Conservation (phyloP, 53 echinoderm and acorn worm genomes). For the Paracentrotus lividus region DNA sequence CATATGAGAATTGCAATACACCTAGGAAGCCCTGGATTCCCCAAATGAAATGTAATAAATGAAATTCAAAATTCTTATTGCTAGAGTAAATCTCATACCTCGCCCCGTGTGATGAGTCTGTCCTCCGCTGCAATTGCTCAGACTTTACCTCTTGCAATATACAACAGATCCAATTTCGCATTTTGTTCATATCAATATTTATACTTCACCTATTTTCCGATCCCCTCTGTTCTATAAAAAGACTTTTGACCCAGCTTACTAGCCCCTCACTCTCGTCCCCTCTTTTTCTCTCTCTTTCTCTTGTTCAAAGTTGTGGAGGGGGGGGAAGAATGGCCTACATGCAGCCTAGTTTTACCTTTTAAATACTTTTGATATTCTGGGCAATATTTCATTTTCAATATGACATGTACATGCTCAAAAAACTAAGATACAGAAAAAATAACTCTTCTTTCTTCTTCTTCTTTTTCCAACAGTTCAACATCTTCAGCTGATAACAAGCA, state of each 20-base stretch:
- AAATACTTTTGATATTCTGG: too few species aligned
- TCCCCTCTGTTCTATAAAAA: neutral
- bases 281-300: neutral
- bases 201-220: neutral
- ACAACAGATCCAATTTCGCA: neutral
- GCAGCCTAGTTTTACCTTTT: too few species aligned
- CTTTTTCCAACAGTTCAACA: neutral
- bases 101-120: neutral
- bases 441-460: neutral
- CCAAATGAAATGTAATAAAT: neutral
- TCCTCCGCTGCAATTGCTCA: neutral
- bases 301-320: too few species aligned
- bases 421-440: too few species aligned
- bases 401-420: too few species aligned
- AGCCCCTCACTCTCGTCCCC: neutral
- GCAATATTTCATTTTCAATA: too few species aligned
- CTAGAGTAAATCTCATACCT: neutral
- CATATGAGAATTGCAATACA: constrained; percentile 24
- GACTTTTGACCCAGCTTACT: neutral
- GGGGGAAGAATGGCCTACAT: too few species aligned
- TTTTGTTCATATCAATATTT: constrained; percentile 1
- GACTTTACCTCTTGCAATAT: neutral
- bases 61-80: constrained; percentile 26
- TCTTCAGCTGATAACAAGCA: neutral
- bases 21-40: neutral